Percentiles rank a stretch among this genome's conserved stretches.
These are phyloP conservation scores for Ceyx erithaca DNA, from an alignment of 2,797 vertebrate species.

Conservation along the genomic window DNA sequence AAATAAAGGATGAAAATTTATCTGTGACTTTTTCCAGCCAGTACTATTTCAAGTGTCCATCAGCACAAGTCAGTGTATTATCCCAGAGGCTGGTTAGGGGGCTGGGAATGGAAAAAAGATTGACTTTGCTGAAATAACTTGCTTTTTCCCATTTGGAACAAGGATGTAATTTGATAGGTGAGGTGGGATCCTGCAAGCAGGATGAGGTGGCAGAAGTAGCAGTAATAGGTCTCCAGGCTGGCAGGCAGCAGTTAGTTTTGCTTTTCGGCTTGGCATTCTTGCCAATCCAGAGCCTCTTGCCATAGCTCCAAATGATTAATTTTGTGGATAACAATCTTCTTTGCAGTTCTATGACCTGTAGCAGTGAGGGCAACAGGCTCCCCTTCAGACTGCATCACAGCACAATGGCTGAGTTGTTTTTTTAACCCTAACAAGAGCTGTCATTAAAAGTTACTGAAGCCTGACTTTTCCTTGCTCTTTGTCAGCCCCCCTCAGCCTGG, in stretches of 20 bases:
- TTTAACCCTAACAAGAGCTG: constrained; percentile 86
- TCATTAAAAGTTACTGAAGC: constrained; percentile 89
- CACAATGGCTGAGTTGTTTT: constrained; percentile 80
- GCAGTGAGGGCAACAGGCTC: constrained; percentile 45
- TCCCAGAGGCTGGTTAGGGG: neutral
- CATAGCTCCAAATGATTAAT: constrained; percentile 13
- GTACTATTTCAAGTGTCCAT: neutral
- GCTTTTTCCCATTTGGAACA: neutral
- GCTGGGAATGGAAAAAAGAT: rapidly evolving
- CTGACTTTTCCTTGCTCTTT: constrained; percentile 83
- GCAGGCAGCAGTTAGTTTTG: neutral
- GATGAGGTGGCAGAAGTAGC: neutral
- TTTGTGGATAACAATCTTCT: constrained; percentile 34
- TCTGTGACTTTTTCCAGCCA: neutral
- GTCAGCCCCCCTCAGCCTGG: constrained; percentile 76
- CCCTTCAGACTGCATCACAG: constrained; percentile 78
- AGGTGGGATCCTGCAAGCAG: neutral
- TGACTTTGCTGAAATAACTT: neutral
- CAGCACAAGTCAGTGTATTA: neutral
- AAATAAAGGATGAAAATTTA: neutral
- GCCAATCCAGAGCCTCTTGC: neutral
- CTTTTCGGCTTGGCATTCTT: neutral
- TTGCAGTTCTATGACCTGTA: constrained; percentile 13
- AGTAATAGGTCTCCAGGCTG: neutral
- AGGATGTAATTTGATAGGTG: neutral